Conservation (phyloP, 2,888 invertebrate genomes). For the Glyphotaelius pellucidus region DNA sequence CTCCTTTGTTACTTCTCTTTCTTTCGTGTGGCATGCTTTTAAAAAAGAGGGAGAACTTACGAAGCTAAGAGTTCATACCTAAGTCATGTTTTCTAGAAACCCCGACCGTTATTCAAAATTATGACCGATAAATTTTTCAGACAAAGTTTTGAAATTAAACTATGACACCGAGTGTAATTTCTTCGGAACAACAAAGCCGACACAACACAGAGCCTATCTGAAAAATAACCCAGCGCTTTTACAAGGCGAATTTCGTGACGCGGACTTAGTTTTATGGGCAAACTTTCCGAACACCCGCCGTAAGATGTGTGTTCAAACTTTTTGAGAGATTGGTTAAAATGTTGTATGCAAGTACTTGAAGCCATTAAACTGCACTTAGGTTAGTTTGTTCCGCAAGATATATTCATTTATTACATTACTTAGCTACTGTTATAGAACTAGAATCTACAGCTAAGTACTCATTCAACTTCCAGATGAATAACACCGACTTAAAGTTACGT, state of each 20-base stretch:
- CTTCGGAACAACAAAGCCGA: background rate
- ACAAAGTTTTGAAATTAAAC: background rate
- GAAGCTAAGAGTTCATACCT: background rate
- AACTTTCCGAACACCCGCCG: constrained; percentile 27
- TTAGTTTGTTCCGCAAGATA: background rate
- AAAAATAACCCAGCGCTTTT: constrained; percentile 32
- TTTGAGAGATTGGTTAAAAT: constrained; percentile 31
- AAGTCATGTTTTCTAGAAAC: background rate
- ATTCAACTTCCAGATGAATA: background rate
- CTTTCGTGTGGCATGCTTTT: background rate
- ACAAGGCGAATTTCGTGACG: constrained; percentile 25
- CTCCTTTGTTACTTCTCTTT: background rate
- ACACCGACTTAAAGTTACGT: background rate
- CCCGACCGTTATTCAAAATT: background rate
- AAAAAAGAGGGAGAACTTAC: background rate
- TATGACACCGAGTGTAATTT: background rate
- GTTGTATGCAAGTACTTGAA: constrained; percentile 3
- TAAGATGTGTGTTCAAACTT: constrained; percentile 30
- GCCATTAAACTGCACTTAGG: constrained; percentile 2
- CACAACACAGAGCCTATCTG: constrained; percentile 12
- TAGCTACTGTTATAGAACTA: background rate
- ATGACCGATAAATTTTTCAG: background rate
- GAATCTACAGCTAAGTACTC: background rate
- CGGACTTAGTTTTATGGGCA: constrained; percentile 41
- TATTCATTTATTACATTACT: background rate